Conservation (phyloP, 2,113 vertebrate genomes). For the Tragulus kanchil region DNA sequence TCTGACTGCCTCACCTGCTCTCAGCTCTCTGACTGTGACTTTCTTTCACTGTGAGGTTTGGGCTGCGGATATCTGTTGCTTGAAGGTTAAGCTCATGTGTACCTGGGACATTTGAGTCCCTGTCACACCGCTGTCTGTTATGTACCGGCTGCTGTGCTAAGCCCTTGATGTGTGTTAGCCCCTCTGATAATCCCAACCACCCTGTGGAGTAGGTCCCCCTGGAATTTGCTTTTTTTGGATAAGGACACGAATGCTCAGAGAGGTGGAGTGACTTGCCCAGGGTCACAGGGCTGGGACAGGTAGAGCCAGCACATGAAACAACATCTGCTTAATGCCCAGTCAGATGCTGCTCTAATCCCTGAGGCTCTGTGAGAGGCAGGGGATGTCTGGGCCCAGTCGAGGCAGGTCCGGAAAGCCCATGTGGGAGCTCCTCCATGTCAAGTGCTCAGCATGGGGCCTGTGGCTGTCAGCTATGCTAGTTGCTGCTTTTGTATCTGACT, state of each 20-base stretch:
- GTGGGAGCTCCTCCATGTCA: neutral
- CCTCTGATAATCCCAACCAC: neutral
- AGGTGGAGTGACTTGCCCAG: neutral
- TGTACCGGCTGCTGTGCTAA: neutral
- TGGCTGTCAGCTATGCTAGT: too few species aligned
- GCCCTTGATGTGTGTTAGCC: neutral
- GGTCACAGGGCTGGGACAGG: neutral
- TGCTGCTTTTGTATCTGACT: too few species aligned
- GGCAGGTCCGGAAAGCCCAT: neutral
- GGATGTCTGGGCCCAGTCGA: neutral
- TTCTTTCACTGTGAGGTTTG: neutral
- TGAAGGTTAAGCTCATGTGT: neutral
- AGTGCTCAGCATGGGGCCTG: neutral
- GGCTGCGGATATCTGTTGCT: neutral
- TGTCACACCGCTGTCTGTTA: neutral
- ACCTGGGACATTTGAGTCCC: neutral
- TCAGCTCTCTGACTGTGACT: neutral
- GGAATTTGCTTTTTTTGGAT: neutral
- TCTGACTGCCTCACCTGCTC: neutral
- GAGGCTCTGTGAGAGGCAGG: neutral
- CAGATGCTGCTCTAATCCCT: neutral
- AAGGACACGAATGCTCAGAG: neutral
- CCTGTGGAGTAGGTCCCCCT: neutral
- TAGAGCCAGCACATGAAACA: neutral
- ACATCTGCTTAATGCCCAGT: neutral